Conservation (phyloP, 92 coral and sea anemone species). For the Heteractis magnifica region DNA sequence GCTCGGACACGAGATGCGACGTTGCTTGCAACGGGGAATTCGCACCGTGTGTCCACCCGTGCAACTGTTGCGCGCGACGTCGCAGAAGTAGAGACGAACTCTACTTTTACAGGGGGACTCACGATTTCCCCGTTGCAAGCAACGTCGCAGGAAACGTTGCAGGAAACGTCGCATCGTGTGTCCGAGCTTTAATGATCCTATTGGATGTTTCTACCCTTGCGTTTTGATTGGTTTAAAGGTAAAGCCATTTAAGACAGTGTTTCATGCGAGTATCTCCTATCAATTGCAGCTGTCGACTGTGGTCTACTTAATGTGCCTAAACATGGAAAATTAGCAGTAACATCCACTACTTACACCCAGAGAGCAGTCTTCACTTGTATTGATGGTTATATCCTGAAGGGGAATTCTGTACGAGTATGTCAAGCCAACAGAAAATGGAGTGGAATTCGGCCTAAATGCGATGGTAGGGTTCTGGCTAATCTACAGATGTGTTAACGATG, state of each 20-base stretch:
- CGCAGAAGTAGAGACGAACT: too few species aligned
- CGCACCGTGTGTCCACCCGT: too few species aligned
- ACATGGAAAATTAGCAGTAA: slow-evolving; percentile 34
- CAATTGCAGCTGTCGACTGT: slow-evolving; percentile 29
- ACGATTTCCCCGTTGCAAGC: too few species aligned
- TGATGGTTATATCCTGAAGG: slow-evolving; percentile 52
- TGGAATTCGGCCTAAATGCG: slow-evolving; percentile 63
- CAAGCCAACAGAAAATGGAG: slow-evolving; percentile 74
- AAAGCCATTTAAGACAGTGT: not conserved
- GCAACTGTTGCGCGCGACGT: too few species aligned
- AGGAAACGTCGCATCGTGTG: not conserved
- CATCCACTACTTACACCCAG: slow-evolving; percentile 39
- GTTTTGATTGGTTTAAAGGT: not conserved
- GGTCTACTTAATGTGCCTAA: slow-evolving; percentile 54
- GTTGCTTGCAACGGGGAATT: too few species aligned
- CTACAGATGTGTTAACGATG: not conserved
- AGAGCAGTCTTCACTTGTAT: slow-evolving; percentile 36
- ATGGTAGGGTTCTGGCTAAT: slow-evolving; percentile 26
- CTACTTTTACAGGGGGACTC: too few species aligned
- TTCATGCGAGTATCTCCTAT: not conserved
- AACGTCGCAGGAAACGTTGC: too few species aligned
- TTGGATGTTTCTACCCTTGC: not conserved
- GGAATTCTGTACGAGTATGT: slow-evolving; percentile 49
- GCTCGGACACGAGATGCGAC: too few species aligned
- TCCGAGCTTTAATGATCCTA: not conserved